These are phyloP conservation scores for Iphiclides podalirius DNA, from an alignment of 2,888 invertebrate species.

Conservation along the genomic window DNA sequence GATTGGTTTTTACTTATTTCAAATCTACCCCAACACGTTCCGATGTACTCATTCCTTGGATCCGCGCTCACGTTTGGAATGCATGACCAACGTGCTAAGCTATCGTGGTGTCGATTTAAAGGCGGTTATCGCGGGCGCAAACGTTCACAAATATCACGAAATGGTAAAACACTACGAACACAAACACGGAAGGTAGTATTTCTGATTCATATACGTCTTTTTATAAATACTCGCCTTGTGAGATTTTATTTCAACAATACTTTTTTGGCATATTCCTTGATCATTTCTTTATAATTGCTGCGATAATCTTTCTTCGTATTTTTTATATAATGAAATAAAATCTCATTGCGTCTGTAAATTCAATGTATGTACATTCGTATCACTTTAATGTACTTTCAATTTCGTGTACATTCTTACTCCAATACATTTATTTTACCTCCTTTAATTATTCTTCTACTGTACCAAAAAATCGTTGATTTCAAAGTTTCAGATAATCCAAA, in stretches of 20 bases:
- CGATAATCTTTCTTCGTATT: conserved; percentile 27
- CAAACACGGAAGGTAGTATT: conserved; percentile 74
- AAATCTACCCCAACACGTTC: conserved; percentile 31
- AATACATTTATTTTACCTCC: conserved; percentile 33
- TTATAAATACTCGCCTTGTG: conserved; percentile 45
- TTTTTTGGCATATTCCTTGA: too few species aligned
- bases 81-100: conserved; percentile 71
- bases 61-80: conserved; percentile 60
- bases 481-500: conserved; percentile 66
- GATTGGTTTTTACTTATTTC: conserved; percentile 27
- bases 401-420: conserved; percentile 49
- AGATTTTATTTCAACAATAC: conserved; percentile 49
- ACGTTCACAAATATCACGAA: conserved; percentile 66
- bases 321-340: conserved; percentile 44
- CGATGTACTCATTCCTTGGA: conserved; percentile 75
- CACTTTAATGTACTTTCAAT: conserved; percentile 33
- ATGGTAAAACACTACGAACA: conserved; percentile 73
- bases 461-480: conserved; percentile 57
- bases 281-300: too few species aligned
- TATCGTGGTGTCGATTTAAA: conserved; percentile 57
- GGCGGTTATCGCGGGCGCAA: conserved; percentile 56
- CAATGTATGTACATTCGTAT: conserved; percentile 54
- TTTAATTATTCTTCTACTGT: conserved; percentile 48
- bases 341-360: conserved; percentile 44
- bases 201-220: conserved; percentile 62